These are phyloP conservation scores for Clunio marinus DNA, from an alignment of 2,888 invertebrate species.

Conservation along the genomic window DNA sequence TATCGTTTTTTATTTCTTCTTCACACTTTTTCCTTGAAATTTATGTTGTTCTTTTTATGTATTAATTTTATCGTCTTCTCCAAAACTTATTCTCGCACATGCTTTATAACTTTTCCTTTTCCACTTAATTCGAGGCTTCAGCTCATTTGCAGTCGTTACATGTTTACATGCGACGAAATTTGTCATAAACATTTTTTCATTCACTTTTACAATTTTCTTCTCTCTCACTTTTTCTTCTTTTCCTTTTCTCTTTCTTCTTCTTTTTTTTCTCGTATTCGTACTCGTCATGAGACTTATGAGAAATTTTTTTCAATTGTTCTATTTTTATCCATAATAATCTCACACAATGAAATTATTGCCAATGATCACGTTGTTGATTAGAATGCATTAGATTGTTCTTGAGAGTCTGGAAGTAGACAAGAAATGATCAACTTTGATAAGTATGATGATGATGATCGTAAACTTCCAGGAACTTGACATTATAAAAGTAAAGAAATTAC, in stretches of 20 bases:
- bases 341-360: neutral
- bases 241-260: neutral
- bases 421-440: neutral
- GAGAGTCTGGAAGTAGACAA: neutral
- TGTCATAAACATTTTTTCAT: neutral
- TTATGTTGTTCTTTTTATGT: no score
- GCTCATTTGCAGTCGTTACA: neutral
- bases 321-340: neutral
- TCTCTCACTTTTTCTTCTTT: neutral
- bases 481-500: no score
- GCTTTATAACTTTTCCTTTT: neutral
- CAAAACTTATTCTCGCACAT: neutral
- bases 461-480: slow-evolving; percentile 8
- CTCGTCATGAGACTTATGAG: neutral
- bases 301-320: neutral
- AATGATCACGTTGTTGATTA: neutral
- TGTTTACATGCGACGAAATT: neutral
- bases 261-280: neutral
- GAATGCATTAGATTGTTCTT: neutral
- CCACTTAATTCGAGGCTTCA: slow-evolving; percentile 4
- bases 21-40: neutral
- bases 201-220: neutral
- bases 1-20: neutral
- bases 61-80: neutral
- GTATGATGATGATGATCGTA: neutral